A percentile compares a stretch with the other conserved stretches of the same genome.
phyloP scores from a whole-genome alignment of 1,140 invertebrate genomes.

The Drosophila pruinosa region DNA sequence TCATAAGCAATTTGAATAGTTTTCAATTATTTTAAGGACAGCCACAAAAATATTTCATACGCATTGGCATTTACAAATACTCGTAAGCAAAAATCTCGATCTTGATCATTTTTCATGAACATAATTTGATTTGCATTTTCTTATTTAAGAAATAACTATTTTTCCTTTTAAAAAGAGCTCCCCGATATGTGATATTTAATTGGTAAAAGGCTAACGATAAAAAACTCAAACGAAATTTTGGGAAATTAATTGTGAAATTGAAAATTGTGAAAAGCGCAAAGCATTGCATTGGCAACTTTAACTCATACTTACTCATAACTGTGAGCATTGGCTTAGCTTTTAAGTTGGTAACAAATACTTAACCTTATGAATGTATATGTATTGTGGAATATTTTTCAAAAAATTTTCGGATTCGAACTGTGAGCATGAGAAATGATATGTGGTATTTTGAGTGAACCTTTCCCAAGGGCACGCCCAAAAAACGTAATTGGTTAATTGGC shows the following conservation, averaged over 20 bases:
- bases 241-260: conserved; percentile 19
- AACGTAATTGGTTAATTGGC: conserved; percentile 52
- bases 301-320: conserved; percentile 51
- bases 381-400: conserved; percentile 51
- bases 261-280: conserved; percentile 32
- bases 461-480: neutral
- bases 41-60: conserved; percentile 70
- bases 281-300: conserved; percentile 35
- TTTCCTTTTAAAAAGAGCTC: conserved; percentile 77
- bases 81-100: conserved; percentile 9
- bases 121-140: conserved; percentile 59
- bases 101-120: conserved; percentile 25
- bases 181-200: conserved; percentile 82
- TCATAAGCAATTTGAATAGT: conserved; percentile 36
- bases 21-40: conserved; percentile 51
- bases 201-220: conserved; percentile 55
- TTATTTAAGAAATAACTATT: conserved; percentile 42
- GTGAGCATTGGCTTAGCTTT: conserved; percentile 73
- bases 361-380: conserved; percentile 23
- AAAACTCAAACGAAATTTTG: conserved; percentile 25
- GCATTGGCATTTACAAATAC: conserved; percentile 34
- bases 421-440: conserved; percentile 75
- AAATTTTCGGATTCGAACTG: conserved; percentile 61
- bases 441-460: conserved; percentile 66
- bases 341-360: conserved; percentile 56